Evolutionary conservation across 2,113 vertebrate genomes (phyloP).

Genomic region (Tragulus kanchil): DNA sequence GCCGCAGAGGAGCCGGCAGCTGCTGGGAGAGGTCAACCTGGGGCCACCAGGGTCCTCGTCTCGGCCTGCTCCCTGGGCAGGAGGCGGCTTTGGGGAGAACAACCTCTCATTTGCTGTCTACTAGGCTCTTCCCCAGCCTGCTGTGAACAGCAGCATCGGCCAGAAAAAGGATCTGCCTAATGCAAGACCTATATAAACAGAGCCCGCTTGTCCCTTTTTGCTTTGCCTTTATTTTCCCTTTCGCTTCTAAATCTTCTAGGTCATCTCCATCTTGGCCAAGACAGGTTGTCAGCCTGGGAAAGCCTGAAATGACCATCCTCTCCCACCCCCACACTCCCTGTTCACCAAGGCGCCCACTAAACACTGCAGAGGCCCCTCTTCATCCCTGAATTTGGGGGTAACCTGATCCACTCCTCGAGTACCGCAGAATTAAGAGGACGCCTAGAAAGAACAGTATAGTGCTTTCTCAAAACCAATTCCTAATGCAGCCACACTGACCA

Average conservation of each 20-base stretch:
- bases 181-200: constrained; percentile 30
- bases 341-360: not conserved
- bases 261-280: constrained; percentile 36
- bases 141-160: constrained; percentile 57
- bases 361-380: accelerated
- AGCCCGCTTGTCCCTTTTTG: not conserved
- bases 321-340: not conserved
- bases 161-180: constrained; percentile 56
- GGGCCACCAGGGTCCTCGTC: constrained; percentile 64
- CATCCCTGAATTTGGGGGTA: not conserved
- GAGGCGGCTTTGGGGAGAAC: not conserved
- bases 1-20: not conserved
- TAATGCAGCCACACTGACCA: not conserved
- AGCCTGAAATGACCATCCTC: not conserved
- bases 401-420: not conserved
- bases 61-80: not conserved
- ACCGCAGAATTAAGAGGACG: not conserved
- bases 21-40: constrained; percentile 65
- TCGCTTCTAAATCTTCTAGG: constrained; percentile 6
- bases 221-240: not conserved
- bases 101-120: constrained; percentile 80
- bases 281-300: not conserved
- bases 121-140: constrained; percentile 54
- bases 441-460: not conserved
- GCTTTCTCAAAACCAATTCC: not conserved